Conservation (phyloP, 2,888 invertebrate species). For the Lithosia quadra region DNA sequence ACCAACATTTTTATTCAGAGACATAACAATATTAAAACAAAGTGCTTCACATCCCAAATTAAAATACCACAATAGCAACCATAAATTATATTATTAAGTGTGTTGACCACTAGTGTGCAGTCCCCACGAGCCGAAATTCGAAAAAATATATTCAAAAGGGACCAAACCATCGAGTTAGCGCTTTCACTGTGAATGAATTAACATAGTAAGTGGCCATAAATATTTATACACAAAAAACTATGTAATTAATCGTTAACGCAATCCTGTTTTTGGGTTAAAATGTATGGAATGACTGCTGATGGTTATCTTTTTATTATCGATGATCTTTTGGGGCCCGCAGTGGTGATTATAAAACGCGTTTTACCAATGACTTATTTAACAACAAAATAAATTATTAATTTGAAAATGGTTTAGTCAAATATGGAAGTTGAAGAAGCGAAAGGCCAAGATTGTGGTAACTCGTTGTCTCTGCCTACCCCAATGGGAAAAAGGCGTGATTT, state of each 20-base stretch:
- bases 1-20: neutral
- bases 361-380: too few relatives aligned
- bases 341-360: slow-evolving; percentile 60
- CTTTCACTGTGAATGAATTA: slow-evolving; percentile 81
- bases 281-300: slow-evolving; percentile 64
- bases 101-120: slow-evolving; percentile 24
- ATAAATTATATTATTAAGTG: slow-evolving; percentile 46
- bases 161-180: slow-evolving; percentile 66
- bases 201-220: slow-evolving; percentile 63
- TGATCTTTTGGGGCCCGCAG: slow-evolving; percentile 60
- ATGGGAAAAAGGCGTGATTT: too few relatives aligned
- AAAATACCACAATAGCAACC: slow-evolving; percentile 39
- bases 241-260: slow-evolving; percentile 69
- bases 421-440: too few relatives aligned
- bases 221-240: slow-evolving; percentile 59
- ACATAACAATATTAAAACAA: slow-evolving; percentile 19
- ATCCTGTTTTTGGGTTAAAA: slow-evolving; percentile 68
- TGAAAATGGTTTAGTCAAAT: too few relatives aligned
- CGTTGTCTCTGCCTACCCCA: too few relatives aligned
- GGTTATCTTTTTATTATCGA: slow-evolving; percentile 62
- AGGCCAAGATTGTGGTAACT: too few relatives aligned
- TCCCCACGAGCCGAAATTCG: slow-evolving; percentile 12
- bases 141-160: slow-evolving; percentile 26
- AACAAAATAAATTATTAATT: too few relatives aligned
- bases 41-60: slow-evolving; percentile 37